Percentiles rank a stretch among this genome's conserved stretches.
phyloP scores from a whole-genome alignment of 2,888 invertebrate genomes.

The Oeneis ivallda region DNA sequence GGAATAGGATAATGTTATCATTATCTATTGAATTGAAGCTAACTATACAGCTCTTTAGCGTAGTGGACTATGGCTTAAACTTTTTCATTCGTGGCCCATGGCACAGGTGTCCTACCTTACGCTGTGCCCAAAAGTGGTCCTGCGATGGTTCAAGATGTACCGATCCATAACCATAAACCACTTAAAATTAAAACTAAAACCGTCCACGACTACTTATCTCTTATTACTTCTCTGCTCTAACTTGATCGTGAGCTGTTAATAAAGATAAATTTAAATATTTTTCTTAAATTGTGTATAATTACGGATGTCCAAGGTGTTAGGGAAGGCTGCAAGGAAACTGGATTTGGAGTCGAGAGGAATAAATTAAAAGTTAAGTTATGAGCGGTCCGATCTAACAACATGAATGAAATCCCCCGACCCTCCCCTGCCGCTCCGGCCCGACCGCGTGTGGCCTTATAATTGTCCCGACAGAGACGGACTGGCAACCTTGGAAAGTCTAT shows the following conservation, averaged over 20 bases:
- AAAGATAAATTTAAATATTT: conserved; percentile 52
- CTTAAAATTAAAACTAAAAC: conserved; percentile 6
- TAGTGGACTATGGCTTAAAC: no score
- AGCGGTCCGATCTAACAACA: conserved; percentile 79
- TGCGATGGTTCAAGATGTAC: no score
- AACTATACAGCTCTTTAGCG: no score
- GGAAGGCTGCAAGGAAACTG: conserved; percentile 63
- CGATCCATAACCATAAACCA: background rate
- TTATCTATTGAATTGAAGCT: conserved; percentile 1
- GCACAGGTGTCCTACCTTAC: no score
- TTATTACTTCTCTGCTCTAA: conserved; percentile 32
- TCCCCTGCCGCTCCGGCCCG: conserved; percentile 46
- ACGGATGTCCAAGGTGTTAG: conserved; percentile 60
- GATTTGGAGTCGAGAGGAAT: conserved; percentile 68
- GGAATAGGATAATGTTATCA: no score
- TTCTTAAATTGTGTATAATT: conserved; percentile 60
- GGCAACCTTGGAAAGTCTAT: conserved; percentile 26
- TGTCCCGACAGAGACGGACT: conserved; percentile 64
- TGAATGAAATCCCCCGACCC: conserved; percentile 70
- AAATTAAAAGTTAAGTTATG: conserved; percentile 81
- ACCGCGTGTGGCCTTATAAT: conserved; percentile 76
- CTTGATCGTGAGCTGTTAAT: conserved; percentile 40
- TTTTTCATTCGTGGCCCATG: no score
- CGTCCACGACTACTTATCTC: conserved; percentile 23
- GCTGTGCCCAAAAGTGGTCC: no score